A percentile compares a stretch with the other conserved stretches of the same genome.
Conservation (phyloP, 2,797 vertebrate species). For the Cetoscarus ocellatus region DNA sequence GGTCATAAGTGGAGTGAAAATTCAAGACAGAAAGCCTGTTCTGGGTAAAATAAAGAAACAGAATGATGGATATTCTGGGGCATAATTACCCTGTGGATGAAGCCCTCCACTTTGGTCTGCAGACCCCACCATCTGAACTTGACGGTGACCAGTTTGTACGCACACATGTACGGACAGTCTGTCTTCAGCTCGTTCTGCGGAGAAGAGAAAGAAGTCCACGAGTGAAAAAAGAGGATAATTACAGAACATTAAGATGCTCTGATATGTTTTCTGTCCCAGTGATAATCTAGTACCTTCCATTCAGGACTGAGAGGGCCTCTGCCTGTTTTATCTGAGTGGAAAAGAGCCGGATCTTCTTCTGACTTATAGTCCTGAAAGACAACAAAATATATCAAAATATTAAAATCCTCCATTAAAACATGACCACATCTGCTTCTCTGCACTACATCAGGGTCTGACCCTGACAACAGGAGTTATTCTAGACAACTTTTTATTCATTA, state of each 20-base stretch:
- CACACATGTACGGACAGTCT: conserved; percentile 95
- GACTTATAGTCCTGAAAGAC: conserved; percentile 92
- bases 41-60: too few species aligned
- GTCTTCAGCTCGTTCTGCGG: conserved; percentile 90
- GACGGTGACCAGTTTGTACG: conserved; percentile 97
- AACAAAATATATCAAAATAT: background rate
- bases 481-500: too few species aligned
- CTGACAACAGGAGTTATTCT: too few species aligned
- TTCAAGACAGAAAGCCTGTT: background rate
- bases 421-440: background rate
- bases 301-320: conserved; percentile 93
- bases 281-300: conserved; percentile 90
- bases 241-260: background rate
- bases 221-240: background rate
- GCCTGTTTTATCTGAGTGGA: conserved; percentile 93
- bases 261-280: background rate
- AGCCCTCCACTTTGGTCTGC: conserved; percentile 96
- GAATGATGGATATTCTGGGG: too few species aligned
- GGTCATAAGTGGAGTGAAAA: background rate
- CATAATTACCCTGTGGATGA: conserved; percentile 94
- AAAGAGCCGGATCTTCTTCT: conserved; percentile 93
- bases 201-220: conserved; percentile 1
- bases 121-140: conserved; percentile 98
- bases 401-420: background rate
- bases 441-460: too few species aligned